Evolutionary conservation across 1,140 invertebrate species (phyloP).

Genomic region (Acromyrmex echinatior): DNA sequence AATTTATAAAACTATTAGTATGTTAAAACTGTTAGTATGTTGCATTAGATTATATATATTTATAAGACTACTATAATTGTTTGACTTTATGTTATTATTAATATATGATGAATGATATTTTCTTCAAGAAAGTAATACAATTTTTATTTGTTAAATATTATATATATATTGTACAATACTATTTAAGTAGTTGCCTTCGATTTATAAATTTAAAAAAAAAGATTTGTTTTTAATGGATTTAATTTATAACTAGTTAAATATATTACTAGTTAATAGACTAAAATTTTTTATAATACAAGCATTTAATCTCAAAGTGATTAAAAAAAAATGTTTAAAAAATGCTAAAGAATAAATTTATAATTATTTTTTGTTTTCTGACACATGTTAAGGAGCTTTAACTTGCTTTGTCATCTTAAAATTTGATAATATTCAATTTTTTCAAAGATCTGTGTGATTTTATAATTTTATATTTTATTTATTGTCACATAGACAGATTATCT

Average conservation of each 20-base stretch:
- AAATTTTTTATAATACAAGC: neutral
- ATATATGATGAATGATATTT: neutral
- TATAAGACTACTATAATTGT: neutral
- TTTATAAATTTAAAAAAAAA: neutral
- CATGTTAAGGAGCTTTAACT: neutral
- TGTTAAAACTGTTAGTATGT: neutral
- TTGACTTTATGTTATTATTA: neutral
- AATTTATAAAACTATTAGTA: too few species aligned
- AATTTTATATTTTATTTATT: constrained; percentile 11
- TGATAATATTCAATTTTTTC: neutral
- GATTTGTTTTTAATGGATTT: neutral
- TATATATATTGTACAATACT: neutral
- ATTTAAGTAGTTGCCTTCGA: neutral
- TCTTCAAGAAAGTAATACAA: neutral
- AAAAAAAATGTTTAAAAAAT: neutral
- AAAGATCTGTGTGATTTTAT: neutral
- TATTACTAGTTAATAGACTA: neutral
- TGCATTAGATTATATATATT: neutral
- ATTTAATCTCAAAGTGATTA: neutral
- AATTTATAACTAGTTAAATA: neutral
- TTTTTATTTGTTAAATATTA: neutral
- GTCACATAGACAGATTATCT: neutral
- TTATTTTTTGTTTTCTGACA: neutral
- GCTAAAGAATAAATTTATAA: neutral
- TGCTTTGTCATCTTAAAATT: neutral